Conservation (phyloP, 2,797 vertebrate species). For the Alauda arvensis region DNA sequence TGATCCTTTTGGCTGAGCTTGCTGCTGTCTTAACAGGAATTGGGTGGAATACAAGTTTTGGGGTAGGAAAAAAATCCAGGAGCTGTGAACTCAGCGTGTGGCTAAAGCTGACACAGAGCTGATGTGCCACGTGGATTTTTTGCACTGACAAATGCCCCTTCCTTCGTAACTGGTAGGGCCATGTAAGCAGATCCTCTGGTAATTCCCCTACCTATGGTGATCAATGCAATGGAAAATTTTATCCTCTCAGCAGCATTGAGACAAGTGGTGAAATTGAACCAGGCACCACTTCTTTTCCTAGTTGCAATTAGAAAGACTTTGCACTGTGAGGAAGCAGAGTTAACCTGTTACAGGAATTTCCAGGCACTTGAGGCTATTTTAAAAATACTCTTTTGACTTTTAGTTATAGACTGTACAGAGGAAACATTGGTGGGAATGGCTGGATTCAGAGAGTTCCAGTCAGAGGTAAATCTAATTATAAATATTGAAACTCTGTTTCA, state of each 20-base stretch:
- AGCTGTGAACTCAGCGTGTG: rapidly evolving
- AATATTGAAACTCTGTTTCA: conserved; percentile 20
- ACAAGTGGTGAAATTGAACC: not conserved
- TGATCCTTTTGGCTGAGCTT: not conserved
- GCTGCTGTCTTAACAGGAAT: not conserved
- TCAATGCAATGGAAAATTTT: not conserved
- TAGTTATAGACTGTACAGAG: not conserved
- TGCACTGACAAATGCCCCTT: not conserved
- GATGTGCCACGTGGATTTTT: rapidly evolving
- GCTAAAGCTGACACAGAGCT: not conserved
- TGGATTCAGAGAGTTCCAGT: not conserved
- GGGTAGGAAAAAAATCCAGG: not conserved
- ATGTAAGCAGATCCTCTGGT: rapidly evolving
- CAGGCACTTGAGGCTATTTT: not conserved
- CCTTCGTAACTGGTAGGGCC: not conserved
- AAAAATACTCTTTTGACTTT: not conserved
- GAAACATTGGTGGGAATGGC: not conserved
- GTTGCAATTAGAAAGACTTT: not conserved
- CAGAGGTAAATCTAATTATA: not conserved
- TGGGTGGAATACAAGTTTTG: not conserved
- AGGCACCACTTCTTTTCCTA: not conserved
- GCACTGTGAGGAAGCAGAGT: not conserved
- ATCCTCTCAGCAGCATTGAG: not conserved
- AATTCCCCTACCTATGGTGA: rapidly evolving
- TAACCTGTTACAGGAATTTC: not conserved